These are phyloP conservation scores for Calephelis perditalis DNA, from an alignment of 2,888 invertebrate species.

Conservation along the genomic window DNA sequence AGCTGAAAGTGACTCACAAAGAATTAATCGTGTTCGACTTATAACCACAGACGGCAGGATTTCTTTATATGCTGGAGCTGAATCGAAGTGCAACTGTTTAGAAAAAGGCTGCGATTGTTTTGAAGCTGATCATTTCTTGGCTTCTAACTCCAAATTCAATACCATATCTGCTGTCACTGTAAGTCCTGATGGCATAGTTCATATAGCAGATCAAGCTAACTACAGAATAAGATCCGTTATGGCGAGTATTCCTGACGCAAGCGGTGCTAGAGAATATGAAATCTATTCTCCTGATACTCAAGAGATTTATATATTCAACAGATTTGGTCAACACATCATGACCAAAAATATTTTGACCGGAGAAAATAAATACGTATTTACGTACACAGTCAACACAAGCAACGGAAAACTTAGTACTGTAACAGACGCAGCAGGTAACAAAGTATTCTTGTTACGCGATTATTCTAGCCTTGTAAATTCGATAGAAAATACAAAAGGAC, in stretches of 20 bases:
- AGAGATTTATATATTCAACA: slow-evolving; percentile 95
- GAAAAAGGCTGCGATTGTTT: slow-evolving; percentile 95
- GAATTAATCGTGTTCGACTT: slow-evolving; percentile 93
- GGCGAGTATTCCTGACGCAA: slow-evolving; percentile 93
- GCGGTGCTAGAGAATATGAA: slow-evolving; percentile 91
- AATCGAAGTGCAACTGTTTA: slow-evolving; percentile 95
- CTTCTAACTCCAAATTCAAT: slow-evolving; percentile 95
- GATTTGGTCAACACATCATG: slow-evolving; percentile 96
- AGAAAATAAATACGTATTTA: slow-evolving; percentile 94
- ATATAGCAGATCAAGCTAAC: slow-evolving; percentile 96
- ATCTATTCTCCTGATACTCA: slow-evolving; percentile 97
- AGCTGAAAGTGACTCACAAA: slow-evolving; percentile 96
- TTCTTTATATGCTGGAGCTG: slow-evolving; percentile 94
- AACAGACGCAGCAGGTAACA: slow-evolving; percentile 94
- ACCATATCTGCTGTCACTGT: slow-evolving; percentile 95
- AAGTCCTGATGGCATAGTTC: slow-evolving; percentile 95
- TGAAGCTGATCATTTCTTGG: slow-evolving; percentile 93
- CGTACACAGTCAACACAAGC: slow-evolving; percentile 97
- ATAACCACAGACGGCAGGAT: slow-evolving; percentile 97
- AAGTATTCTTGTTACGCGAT: slow-evolving; percentile 89
- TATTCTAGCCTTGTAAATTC: slow-evolving; percentile 94
- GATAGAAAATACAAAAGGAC: slow-evolving; percentile 95
- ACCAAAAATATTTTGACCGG: slow-evolving; percentile 97
- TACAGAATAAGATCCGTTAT: slow-evolving; percentile 92
- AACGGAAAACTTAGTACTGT: slow-evolving; percentile 96